Evolutionary conservation across 2,113 vertebrate species (phyloP), one percentile per base, ranked within the genome.

Genomic region (Ceyx cyanopectus): DNA sequence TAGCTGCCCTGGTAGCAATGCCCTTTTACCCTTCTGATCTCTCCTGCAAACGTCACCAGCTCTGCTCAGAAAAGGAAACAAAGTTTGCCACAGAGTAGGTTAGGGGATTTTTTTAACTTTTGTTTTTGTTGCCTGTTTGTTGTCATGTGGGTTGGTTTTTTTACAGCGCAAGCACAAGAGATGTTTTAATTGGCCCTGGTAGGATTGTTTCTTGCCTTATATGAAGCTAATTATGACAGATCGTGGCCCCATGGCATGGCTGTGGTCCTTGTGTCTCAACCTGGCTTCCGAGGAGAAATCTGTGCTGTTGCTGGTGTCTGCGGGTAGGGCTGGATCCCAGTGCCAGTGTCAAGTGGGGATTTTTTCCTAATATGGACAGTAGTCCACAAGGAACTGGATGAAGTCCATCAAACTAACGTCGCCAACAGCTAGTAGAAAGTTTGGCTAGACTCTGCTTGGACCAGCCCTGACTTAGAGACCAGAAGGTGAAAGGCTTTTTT

Each of bases 311-410:
- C 58, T 0, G 46, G 37, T 92, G 90, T 51, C 87, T 91, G 88
- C 12, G 50, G 68, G 3, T 10, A 5, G 65, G 58, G 66, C 88
- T 90, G 83, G 72, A 61, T 73, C 82, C 32, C 21, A 0, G 43
- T 66, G 76, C 88, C 60, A 58, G 4, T 30, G 2, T 68, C 92
- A 90, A 88, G 83, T 89, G 92, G 84, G 62, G 89, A 77, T 82
- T 87, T 95, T 89, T 93, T 87, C 94, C 92, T 92, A 92, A 85
- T 89, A 85, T 74, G 88, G 88, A 69, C 91, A 83, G 95, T 57
- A 87, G 87, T 91, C 85, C 92, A 67, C 92, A 57, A 77, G 67
- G 56, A 30, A 65, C 88, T 94, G 92, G 92, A 87, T 17, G 48
- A 34, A 77, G 53, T 89, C 95, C 95, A 91, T 93, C 53, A 4